phyloP scores from a whole-genome alignment of 2,113 vertebrate genomes.

The Istiophorus platypterus region DNA sequence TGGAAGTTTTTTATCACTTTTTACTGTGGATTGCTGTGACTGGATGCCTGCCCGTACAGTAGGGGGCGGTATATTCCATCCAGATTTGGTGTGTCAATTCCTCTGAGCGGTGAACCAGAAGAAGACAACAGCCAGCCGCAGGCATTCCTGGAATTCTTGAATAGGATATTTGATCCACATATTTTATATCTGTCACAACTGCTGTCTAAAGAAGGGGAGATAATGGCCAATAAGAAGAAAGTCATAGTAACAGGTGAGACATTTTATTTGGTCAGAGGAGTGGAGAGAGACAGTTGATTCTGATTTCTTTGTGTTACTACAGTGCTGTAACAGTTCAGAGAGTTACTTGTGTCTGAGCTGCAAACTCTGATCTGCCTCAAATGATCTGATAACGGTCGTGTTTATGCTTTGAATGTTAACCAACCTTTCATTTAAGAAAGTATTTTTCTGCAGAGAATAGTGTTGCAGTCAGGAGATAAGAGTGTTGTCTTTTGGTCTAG shows the following conservation, averaged over 20 bases:
- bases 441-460: neutral
- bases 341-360: slow-evolving; percentile 14
- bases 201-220: slow-evolving; percentile 9
- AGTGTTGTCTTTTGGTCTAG: neutral
- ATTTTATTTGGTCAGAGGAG: neutral
- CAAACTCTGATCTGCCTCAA: slow-evolving; percentile 1
- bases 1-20: neutral
- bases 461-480: neutral
- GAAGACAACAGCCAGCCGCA: slow-evolving; percentile 47
- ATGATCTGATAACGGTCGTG: neutral
- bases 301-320: neutral
- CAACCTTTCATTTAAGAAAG: neutral
- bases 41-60: slow-evolving; percentile 25
- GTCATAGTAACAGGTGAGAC: slow-evolving; percentile 83
- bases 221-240: slow-evolving; percentile 80
- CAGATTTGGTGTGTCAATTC: slow-evolving; percentile 5
- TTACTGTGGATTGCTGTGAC: neutral
- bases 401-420: neutral
- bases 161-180: neutral
- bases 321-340: slow-evolving; percentile 2
- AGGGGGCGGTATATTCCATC: slow-evolving; percentile 63
- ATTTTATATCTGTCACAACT: slow-evolving; percentile 22
- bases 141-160: slow-evolving; percentile 23
- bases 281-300: neutral
- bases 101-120: slow-evolving; percentile 39